phyloP scores from a whole-genome alignment of 2,113 vertebrate species.

The Agelaius phoeniceus region DNA sequence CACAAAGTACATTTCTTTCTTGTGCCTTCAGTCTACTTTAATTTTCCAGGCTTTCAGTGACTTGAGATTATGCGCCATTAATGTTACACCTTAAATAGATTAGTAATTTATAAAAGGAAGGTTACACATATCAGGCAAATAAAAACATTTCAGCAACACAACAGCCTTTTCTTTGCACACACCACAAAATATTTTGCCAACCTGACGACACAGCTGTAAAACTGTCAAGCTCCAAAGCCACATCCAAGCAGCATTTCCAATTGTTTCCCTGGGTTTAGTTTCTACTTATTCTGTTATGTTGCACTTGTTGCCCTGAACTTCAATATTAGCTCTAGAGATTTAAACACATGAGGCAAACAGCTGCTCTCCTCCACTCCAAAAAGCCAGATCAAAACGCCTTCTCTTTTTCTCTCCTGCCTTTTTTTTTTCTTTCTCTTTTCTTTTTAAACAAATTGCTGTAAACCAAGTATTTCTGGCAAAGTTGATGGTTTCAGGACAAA shows the following conservation, averaged over 20 bases:
- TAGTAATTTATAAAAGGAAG: conserved; percentile 51
- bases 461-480: conserved; percentile 22
- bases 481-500: not conserved
- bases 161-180: not conserved
- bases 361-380: conserved; percentile 29
- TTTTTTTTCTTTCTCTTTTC: not conserved
- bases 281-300: conserved; percentile 20
- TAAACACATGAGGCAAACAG: conserved; percentile 64
- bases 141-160: not conserved
- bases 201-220: conserved; percentile 1
- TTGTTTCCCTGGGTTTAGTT: conserved; percentile 35
- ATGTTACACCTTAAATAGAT: conserved; percentile 60
- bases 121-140: conserved; percentile 11
- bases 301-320: conserved; percentile 61
- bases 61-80: conserved; percentile 51
- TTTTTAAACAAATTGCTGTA: not conserved
- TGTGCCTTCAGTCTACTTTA: conserved; percentile 62
- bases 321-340: conserved; percentile 60
- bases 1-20: conserved; percentile 60
- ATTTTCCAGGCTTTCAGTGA: conserved; percentile 58
- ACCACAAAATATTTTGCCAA: conserved; percentile 2
- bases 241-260: not conserved
- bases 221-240: not conserved
- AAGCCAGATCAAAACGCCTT: conserved; percentile 34
- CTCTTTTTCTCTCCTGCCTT: not conserved